Evolutionary conservation across 2,888 invertebrate species (phyloP).

Genomic region (Theodoxus fluviatilis): DNA sequence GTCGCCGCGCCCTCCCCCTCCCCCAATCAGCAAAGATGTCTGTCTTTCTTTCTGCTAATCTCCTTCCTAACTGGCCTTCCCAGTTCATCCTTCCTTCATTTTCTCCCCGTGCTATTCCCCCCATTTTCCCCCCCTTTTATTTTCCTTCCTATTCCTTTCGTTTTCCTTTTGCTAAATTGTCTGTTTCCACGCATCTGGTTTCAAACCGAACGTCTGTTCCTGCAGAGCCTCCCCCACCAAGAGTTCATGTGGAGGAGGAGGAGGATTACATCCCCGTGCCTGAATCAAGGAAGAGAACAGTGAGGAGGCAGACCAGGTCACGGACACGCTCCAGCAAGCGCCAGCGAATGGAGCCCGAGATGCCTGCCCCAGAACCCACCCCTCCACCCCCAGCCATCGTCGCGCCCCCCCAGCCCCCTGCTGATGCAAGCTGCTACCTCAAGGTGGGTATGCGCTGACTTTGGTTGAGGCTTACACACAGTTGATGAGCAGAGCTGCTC

Average conservation of each 20-base stretch:
- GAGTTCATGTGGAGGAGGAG: constrained; percentile 35
- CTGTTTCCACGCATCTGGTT: constrained; percentile 4
- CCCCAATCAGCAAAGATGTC: too few relatives aligned
- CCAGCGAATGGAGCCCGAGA: constrained; percentile 27
- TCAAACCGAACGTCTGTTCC: constrained; percentile 36
- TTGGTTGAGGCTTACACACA: too few relatives aligned
- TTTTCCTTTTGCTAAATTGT: too few relatives aligned
- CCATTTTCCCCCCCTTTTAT: too few relatives aligned
- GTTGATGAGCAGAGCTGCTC: too few relatives aligned
- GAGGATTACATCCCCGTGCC: constrained; percentile 38
- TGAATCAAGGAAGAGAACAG: constrained; percentile 35
- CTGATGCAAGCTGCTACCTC: constrained; percentile 62
- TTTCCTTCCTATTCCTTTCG: too few relatives aligned
- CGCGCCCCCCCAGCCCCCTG: constrained; percentile 37
- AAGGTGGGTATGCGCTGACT: too few relatives aligned
- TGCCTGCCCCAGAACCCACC: constrained; percentile 20
- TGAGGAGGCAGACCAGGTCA: constrained; percentile 33
- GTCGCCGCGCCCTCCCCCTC: too few relatives aligned
- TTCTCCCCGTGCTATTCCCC: too few relatives aligned
- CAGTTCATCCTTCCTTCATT: too few relatives aligned
- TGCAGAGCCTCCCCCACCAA: constrained; percentile 24
- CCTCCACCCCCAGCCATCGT: constrained; percentile 24
- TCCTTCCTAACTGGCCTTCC: too few relatives aligned
- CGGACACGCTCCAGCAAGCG: constrained; percentile 29
- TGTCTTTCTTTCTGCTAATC: too few relatives aligned